phyloP scores from a whole-genome alignment of 37 sponge, comb jelly and placozoan species.

The Halisarca cf. caerulea region DNA sequence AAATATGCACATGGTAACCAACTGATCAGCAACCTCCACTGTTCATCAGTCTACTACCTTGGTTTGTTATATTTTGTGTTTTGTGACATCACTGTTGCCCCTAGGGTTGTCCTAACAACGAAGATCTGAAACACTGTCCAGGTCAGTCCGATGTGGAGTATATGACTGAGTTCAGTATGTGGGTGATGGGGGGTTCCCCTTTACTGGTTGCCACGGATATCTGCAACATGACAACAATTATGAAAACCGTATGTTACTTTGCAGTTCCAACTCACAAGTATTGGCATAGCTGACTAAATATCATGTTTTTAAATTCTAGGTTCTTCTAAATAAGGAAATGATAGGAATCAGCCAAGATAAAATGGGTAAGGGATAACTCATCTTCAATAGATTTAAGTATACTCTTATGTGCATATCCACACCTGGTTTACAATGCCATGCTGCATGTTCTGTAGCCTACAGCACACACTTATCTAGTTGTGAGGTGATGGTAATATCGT shows the following conservation, averaged over 20 bases:
- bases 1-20: background rate
- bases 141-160: conserved; percentile 85
- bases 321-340: conserved; percentile 72
- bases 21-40: too few species aligned
- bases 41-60: background rate
- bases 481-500: too few species aligned
- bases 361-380: conserved; percentile 39
- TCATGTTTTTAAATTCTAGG: conserved; percentile 26
- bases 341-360: conserved; percentile 81
- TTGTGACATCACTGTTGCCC: too few species aligned
- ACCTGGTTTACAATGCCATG: too few species aligned
- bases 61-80: background rate
- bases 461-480: too few species aligned
- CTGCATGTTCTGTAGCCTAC: too few species aligned
- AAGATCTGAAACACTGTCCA: conserved; percentile 56
- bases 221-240: conserved; percentile 68
- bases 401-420: too few species aligned
- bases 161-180: conserved; percentile 78
- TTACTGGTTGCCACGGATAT: conserved; percentile 80
- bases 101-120: conserved; percentile 55
- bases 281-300: background rate
- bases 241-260: conserved; percentile 57
- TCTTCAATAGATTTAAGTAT: too few species aligned
- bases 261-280: too few species aligned
- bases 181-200: conserved; percentile 67